These are phyloP conservation scores for Urocyon cinereoargenteus DNA, from an alignment of 2,797 vertebrate genomes.

Conservation along the genomic window DNA sequence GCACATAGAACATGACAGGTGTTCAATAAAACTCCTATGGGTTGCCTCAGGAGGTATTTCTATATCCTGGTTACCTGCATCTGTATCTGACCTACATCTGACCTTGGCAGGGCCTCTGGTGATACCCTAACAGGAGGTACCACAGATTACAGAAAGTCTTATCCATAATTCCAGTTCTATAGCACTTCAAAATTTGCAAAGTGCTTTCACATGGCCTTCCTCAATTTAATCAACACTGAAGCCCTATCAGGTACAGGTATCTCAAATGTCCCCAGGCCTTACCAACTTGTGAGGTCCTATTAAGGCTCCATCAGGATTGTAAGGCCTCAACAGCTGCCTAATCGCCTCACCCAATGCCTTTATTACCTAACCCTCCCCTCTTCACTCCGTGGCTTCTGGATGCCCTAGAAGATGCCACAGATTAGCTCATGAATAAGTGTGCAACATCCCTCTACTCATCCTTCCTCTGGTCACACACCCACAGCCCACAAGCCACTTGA, in stretches of 20 bases:
- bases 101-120: background rate
- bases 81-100: background rate
- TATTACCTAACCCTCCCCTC: background rate
- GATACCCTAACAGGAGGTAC: background rate
- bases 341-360: accelerated
- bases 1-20: background rate
- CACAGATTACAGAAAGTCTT: background rate
- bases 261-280: background rate
- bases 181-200: background rate
- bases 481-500: background rate
- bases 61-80: background rate
- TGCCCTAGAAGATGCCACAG: background rate
- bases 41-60: background rate
- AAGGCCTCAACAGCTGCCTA: background rate
- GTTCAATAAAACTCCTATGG: background rate
- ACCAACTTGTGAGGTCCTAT: background rate
- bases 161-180: background rate
- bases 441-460: background rate
- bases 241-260: background rate
- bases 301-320: background rate
- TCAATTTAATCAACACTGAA: background rate
- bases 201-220: background rate
- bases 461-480: background rate
- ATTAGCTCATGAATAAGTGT: too few species aligned
- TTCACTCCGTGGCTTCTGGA: background rate